Conservation (phyloP, 1,140 invertebrate genomes). For the Rhyacophila brunnea region DNA sequence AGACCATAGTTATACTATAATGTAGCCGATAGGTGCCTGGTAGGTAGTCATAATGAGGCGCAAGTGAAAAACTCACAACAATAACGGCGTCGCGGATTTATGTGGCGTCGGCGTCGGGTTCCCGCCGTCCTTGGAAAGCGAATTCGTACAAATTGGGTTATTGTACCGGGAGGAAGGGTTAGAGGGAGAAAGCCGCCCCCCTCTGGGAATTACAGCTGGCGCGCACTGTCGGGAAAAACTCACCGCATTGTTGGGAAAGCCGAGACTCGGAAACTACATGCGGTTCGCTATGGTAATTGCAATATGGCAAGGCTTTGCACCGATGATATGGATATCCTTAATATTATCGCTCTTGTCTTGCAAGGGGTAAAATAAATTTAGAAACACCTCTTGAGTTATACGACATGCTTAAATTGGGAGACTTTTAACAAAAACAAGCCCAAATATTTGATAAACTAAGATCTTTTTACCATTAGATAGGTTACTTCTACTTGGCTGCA, state of each 20-base stretch:
- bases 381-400: too few relatives aligned
- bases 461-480: too few relatives aligned
- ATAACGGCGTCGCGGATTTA: slow-evolving; percentile 34
- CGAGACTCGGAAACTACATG: not conserved
- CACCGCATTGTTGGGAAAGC: not conserved
- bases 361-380: too few relatives aligned
- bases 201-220: slow-evolving; percentile 16
- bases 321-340: too few relatives aligned
- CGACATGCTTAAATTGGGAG: too few relatives aligned
- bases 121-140: slow-evolving; percentile 33
- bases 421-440: too few relatives aligned
- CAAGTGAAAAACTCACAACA: slow-evolving; percentile 30
- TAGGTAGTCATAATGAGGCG: slow-evolving; percentile 18
- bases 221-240: slow-evolving; percentile 20
- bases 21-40: not conserved
- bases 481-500: too few relatives aligned
- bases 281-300: not conserved
- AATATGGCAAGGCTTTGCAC: too few relatives aligned
- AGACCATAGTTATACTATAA: not conserved
- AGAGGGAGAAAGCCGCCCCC: not conserved
- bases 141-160: slow-evolving; percentile 37
- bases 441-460: too few relatives aligned
- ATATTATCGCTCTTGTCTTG: too few relatives aligned
- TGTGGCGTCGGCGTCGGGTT: slow-evolving; percentile 25
- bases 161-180: slow-evolving; percentile 26